Evolutionary conservation across 2,113 vertebrate genomes (phyloP), one percentile per base, ranked within the genome.

Genomic region (Corythornis madagascariensis): DNA sequence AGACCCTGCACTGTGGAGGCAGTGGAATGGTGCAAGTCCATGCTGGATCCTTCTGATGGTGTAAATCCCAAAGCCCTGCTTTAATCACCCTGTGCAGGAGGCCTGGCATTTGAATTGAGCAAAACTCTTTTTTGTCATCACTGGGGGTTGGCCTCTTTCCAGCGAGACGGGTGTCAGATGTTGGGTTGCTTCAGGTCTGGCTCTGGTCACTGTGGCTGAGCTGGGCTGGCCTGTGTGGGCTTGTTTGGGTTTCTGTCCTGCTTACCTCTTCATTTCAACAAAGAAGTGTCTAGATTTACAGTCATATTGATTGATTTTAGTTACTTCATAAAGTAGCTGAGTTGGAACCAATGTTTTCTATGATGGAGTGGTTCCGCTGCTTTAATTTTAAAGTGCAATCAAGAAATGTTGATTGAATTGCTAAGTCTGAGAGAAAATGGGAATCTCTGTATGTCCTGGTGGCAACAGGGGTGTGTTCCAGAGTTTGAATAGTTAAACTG

Each of bases 1-100:
- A 97, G 99, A 14, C 86, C 99, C 0, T 99, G 99, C 87, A 99
- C 99, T 14, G 13, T 89, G 69, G 99, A 99, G 97, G 98, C 98
- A 9, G 72, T 98, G 90, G 90, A 92, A 26, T 99, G 99, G 99
- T 99, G 99, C 95, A 97, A 93, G 75, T 95, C 97, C 65, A 99
- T 99, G 99, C 86, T 98, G 76, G 97, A 99, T 90, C 98, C 98
- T 57, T 83, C 93, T 25, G 60, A 94, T 25, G 88, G 83, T 65
- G 99, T 99, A 96, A 97, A 97, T 97, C 87, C 24, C 33, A 61
- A 83, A 89, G 83, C 74, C 16, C 25, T 87, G 3, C 55, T 90
- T 38, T 57, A 87, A 28, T 50, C 64, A 4, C 56, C n/a, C 5
- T 31, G 4, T 89, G 85, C 76, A 64, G 76, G 55, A 82, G 47